Evolutionary conservation across 2,113 vertebrate species (phyloP).

Genomic region (Actenoides hombroni): DNA sequence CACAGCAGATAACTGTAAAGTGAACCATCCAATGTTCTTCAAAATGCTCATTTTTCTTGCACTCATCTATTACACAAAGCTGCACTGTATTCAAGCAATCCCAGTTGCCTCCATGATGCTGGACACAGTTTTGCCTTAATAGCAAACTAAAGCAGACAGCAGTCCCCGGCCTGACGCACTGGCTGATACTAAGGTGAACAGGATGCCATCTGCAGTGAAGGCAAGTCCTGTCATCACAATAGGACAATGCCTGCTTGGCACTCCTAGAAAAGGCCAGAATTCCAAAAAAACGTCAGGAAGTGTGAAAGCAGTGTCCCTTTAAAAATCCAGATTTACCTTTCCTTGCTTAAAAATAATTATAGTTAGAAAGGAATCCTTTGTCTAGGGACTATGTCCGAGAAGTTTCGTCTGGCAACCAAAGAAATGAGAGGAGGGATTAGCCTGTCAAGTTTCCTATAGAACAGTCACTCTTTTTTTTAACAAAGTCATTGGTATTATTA

Average conservation of each 20-base stretch:
- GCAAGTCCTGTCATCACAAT: neutral
- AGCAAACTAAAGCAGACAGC: neutral
- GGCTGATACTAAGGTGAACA: neutral
- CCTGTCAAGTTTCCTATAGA: neutral
- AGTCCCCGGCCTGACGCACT: neutral
- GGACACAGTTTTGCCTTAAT: neutral
- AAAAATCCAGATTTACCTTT: neutral
- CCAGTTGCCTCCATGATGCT: neutral
- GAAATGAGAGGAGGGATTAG: neutral
- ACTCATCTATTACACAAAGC: conserved; percentile 40
- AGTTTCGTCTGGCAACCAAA: neutral
- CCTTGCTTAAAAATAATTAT: neutral
- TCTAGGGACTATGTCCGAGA: neutral
- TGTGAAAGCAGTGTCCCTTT: neutral
- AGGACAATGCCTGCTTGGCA: neutral
- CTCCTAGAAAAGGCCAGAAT: neutral
- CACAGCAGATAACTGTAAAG: conserved; percentile 47
- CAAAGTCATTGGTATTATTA: conserved; percentile 26
- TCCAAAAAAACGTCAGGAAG: neutral
- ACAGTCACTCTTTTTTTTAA: neutral
- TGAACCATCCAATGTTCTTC: conserved; percentile 30
- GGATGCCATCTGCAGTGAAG: neutral
- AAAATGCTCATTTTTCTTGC: conserved; percentile 33
- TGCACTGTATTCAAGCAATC: conserved; percentile 20
- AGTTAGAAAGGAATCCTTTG: neutral